Evolutionary conservation across 64 coral and sea anemone genomes (phyloP).

Genomic region (Pocillopora verrucosa): DNA sequence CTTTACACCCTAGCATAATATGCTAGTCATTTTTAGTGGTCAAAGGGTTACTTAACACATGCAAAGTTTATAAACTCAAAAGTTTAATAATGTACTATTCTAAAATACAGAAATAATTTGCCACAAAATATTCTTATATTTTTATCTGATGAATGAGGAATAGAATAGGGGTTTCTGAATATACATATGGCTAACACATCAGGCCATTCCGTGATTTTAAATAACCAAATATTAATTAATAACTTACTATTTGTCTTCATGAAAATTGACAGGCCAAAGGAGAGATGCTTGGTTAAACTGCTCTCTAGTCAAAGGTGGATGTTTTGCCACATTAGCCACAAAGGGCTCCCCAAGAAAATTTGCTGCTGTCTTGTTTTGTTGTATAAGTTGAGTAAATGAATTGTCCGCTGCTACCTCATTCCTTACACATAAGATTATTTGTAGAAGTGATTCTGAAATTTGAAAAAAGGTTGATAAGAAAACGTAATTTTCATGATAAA

Average conservation of each 20-base stretch:
- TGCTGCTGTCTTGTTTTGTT: conserved; percentile 23
- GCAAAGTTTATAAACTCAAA: too few species aligned
- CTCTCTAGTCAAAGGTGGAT: conserved; percentile 74
- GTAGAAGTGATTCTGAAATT: conserved; percentile 26
- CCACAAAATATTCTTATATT: too few species aligned
- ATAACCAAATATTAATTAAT: too few species aligned
- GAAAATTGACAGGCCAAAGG: conserved; percentile 89
- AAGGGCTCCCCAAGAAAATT: conserved; percentile 66
- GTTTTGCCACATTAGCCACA: conserved; percentile 63
- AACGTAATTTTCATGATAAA: not conserved
- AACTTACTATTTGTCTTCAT: conserved; percentile 97
- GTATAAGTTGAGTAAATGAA: conserved; percentile 3
- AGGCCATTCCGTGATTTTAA: too few species aligned
- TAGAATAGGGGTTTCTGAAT: too few species aligned
- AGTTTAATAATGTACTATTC: too few species aligned
- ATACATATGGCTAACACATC: too few species aligned
- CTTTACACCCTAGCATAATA: too few species aligned
- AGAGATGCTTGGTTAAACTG: conserved; percentile 83
- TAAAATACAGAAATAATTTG: too few species aligned
- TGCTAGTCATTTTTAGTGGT: too few species aligned
- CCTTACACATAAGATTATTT: conserved; percentile 29
- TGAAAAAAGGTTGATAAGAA: not conserved
- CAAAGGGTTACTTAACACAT: too few species aligned
- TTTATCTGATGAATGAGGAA: too few species aligned
- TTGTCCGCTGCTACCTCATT: not conserved